Evolutionary conservation across 2,888 invertebrate species (phyloP).

Genomic region (Heterodera filipjevi): DNA sequence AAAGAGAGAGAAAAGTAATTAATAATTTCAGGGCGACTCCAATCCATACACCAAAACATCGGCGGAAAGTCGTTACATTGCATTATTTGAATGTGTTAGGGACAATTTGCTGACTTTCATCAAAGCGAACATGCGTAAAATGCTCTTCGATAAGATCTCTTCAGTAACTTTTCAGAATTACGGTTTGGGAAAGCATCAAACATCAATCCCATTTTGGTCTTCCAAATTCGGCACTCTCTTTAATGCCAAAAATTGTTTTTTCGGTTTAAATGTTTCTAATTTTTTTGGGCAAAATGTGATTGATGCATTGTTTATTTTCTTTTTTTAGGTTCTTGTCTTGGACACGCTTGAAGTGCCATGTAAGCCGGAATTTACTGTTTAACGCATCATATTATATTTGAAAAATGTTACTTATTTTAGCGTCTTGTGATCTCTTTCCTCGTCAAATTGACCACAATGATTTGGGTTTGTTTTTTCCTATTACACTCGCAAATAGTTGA

Average conservation of each 20-base stretch:
- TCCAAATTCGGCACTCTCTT: too few relatives aligned
- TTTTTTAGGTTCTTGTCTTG: constrained; percentile 43
- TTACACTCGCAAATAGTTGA: background rate
- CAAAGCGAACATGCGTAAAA: constrained; percentile 57
- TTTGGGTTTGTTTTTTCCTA: constrained; percentile 2
- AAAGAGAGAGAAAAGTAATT: background rate
- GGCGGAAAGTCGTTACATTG: constrained; percentile 43
- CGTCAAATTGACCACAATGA: constrained; percentile 6
- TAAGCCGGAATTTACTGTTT: too few relatives aligned
- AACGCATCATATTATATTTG: too few relatives aligned
- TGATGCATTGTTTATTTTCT: constrained; percentile 49
- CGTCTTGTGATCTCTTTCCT: constrained; percentile 8
- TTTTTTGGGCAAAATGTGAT: background rate
- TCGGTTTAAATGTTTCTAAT: background rate
- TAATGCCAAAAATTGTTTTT: too few relatives aligned
- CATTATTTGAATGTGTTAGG: constrained; percentile 52
- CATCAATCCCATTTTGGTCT: too few relatives aligned
- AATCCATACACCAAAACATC: constrained; percentile 45
- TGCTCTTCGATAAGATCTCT: constrained; percentile 50
- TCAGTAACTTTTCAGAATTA: constrained; percentile 27
- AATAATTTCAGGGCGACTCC: constrained; percentile 38
- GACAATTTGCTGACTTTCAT: constrained; percentile 54
- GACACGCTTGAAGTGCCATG: constrained; percentile 41
- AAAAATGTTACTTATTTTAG: constrained; percentile 21
- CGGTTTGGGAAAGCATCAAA: too few relatives aligned